Conservation (phyloP, 2,113 vertebrate genomes). For the Alligator sinensis region DNA sequence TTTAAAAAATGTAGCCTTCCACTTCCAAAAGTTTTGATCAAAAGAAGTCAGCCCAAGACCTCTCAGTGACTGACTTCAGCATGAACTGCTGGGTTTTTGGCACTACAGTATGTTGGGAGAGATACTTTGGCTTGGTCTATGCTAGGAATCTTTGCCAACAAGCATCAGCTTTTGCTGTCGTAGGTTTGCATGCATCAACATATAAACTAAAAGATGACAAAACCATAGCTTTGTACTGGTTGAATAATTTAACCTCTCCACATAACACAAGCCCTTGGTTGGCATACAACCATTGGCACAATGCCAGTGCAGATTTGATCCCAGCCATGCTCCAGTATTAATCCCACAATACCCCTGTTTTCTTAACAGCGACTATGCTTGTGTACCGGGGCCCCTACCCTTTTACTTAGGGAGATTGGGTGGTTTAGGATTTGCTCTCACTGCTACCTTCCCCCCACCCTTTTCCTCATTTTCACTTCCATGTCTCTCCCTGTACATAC, state of each 20-base stretch:
- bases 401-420: too few relatives aligned
- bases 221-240: background rate
- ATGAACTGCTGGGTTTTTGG: background rate
- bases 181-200: background rate
- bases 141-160: accelerated
- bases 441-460: too few relatives aligned
- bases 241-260: background rate
- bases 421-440: too few relatives aligned
- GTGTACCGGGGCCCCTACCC: too few relatives aligned
- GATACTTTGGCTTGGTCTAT: accelerated
- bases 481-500: too few relatives aligned
- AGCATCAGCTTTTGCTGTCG: accelerated
- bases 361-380: too few relatives aligned
- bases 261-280: background rate
- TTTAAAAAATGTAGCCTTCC: background rate
- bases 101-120: background rate
- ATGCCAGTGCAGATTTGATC: background rate
- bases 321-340: too few relatives aligned
- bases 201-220: background rate
- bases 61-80: background rate
- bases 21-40: background rate
- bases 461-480: too few relatives aligned
- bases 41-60: background rate
- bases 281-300: background rate
- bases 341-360: too few relatives aligned